These are phyloP conservation scores for Pycnonotus jocosus DNA, from an alignment of 2,113 vertebrate species.

Conservation along the genomic window DNA sequence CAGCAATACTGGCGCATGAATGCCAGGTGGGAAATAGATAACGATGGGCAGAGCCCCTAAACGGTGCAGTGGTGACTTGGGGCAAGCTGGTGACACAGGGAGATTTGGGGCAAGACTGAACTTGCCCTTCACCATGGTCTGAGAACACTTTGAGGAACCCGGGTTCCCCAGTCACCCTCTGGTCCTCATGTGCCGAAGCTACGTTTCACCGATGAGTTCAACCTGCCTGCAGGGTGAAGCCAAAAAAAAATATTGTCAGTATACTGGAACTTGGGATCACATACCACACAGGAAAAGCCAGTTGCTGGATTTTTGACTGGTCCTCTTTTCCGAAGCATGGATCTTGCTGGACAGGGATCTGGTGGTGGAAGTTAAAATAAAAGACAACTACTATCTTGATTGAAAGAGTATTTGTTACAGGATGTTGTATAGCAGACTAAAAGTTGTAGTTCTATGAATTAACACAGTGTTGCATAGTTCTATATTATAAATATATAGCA, in stretches of 20 bases:
- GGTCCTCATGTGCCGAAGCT: background rate
- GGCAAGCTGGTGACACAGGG: background rate
- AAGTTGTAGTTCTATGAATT: background rate
- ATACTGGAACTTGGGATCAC: background rate
- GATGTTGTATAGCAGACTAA: background rate
- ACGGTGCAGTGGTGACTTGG: background rate
- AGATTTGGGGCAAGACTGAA: background rate
- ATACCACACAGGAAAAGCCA: background rate
- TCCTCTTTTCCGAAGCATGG: background rate
- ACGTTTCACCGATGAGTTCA: rapidly evolving
- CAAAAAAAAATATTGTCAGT: background rate
- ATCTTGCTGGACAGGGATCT: background rate
- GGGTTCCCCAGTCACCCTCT: background rate
- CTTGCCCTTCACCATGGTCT: background rate
- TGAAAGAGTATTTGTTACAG: background rate
- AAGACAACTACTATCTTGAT: background rate
- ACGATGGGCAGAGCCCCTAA: background rate
- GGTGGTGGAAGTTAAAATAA: background rate
- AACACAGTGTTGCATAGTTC: background rate
- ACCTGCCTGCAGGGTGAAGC: background rate
- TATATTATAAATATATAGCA: background rate
- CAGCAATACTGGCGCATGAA: background rate
- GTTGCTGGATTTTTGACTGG: background rate
- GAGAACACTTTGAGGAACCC: background rate
- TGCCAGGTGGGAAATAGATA: background rate